Conservation (phyloP, 2,888 invertebrate genomes). For the Hyposoter didymator region DNA sequence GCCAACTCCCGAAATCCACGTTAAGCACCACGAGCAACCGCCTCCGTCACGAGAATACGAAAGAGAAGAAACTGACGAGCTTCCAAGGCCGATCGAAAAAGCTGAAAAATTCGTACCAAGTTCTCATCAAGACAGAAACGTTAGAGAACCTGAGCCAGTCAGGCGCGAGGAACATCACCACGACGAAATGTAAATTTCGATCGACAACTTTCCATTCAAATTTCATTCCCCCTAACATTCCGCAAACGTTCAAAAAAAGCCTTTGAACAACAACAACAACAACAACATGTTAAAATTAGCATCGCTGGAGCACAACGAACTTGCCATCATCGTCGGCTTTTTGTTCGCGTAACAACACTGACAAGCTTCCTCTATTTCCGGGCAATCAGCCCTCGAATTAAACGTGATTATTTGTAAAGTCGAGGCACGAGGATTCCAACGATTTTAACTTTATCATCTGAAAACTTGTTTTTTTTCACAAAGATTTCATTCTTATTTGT, state of each 20-base stretch:
- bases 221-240: constrained; percentile 50
- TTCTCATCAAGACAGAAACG: constrained; percentile 12
- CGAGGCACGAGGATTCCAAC: not conserved
- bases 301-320: not conserved
- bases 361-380: not conserved
- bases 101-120: constrained; percentile 85
- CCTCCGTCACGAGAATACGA: constrained; percentile 49
- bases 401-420: not conserved
- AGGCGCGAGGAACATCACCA: constrained; percentile 40
- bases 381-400: not conserved
- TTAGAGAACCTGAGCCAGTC: constrained; percentile 17
- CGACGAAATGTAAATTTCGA: constrained; percentile 60
- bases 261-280: constrained; percentile 40
- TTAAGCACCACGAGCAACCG: not conserved
- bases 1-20: constrained; percentile 17
- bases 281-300: not conserved
- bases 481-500: not conserved
- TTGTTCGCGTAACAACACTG: not conserved
- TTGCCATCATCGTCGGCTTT: not conserved
- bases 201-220: not conserved
- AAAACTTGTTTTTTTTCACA: not conserved
- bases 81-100: constrained; percentile 84
- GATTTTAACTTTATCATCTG: not conserved
- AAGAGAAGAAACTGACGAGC: constrained; percentile 82
- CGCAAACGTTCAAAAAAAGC: constrained; percentile 46